These are phyloP conservation scores for Calliphora vicina DNA, from an alignment of 1,140 invertebrate species.

Conservation along the genomic window DNA sequence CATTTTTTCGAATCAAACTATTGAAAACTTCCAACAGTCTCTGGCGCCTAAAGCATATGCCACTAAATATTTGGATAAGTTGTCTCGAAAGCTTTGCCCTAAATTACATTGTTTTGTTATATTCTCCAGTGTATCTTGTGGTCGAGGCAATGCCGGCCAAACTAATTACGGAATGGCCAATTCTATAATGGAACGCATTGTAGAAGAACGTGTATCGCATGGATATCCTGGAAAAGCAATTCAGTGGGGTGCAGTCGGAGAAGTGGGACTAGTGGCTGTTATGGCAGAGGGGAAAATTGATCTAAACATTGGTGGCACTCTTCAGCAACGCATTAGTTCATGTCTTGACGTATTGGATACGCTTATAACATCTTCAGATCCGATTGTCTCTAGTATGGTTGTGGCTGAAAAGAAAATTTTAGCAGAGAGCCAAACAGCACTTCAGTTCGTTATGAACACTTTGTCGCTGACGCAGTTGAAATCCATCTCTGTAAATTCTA, in stretches of 20 bases:
- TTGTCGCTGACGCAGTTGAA: conserved; percentile 68
- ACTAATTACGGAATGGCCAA: conserved; percentile 85
- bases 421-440: conserved; percentile 69
- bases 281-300: conserved; percentile 83
- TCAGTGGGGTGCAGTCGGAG: conserved; percentile 77
- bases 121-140: conserved; percentile 89
- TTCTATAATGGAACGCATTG: conserved; percentile 77
- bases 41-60: conserved; percentile 70
- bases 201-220: conserved; percentile 66
- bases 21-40: conserved; percentile 67
- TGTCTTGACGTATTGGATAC: conserved; percentile 75
- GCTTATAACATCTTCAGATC: conserved; percentile 72
- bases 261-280: conserved; percentile 79
- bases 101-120: conserved; percentile 74
- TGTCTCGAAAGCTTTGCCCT: conserved; percentile 69
- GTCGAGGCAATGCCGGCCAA: conserved; percentile 88
- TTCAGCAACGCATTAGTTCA: conserved; percentile 83
- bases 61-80: conserved; percentile 69
- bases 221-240: conserved; percentile 74
- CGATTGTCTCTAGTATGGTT: conserved; percentile 81
- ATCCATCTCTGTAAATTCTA: conserved; percentile 73
- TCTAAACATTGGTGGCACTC: conserved; percentile 78
- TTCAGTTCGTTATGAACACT: conserved; percentile 72
- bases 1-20: conserved; percentile 71
- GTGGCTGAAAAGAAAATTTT: conserved; percentile 75